Conservation (phyloP, 2,797 vertebrate genomes). For the Neosalanx taihuensis region DNA sequence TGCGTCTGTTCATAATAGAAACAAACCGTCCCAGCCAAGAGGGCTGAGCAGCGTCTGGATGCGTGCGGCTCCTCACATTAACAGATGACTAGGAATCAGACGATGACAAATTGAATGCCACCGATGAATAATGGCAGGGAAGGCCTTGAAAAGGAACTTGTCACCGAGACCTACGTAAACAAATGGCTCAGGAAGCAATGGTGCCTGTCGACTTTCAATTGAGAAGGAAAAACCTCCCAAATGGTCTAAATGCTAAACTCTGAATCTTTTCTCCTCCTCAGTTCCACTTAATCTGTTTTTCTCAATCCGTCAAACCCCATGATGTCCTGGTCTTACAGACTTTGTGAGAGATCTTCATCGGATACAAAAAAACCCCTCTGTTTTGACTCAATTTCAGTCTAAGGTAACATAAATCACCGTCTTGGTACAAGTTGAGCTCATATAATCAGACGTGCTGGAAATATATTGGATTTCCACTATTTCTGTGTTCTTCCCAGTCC, state of each 20-base stretch:
- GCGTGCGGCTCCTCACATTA: conserved; percentile 46
- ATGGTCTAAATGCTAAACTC: conserved; percentile 12
- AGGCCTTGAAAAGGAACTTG: conserved; percentile 37
- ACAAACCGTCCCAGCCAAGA: conserved; percentile 40
- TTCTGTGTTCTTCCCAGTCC: not conserved
- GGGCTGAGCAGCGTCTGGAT: conserved; percentile 50
- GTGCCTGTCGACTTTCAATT: conserved; percentile 36
- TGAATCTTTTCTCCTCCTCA: not conserved
- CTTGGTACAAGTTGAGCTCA: not conserved
- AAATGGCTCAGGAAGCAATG: conserved; percentile 47
- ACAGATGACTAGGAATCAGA: conserved; percentile 47
- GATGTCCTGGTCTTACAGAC: not conserved
- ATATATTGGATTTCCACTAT: conserved; percentile 19
- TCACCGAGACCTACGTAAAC: conserved; percentile 36
- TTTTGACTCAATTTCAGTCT: not conserved
- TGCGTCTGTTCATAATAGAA: conserved; percentile 43
- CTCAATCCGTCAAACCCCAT: not conserved
- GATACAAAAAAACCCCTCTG: not conserved
- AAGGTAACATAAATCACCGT: conserved; percentile 3
- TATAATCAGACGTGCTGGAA: conserved; percentile 5
- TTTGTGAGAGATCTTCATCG: not conserved
- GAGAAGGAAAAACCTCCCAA: conserved; percentile 15
- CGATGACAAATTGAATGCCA: conserved; percentile 63
- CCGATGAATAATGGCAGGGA: conserved; percentile 59
- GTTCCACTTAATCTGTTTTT: conserved; percentile 5